These are phyloP conservation scores for Phataginus tetradactyla DNA, from an alignment of 2,797 vertebrate genomes.

Conservation along the genomic window DNA sequence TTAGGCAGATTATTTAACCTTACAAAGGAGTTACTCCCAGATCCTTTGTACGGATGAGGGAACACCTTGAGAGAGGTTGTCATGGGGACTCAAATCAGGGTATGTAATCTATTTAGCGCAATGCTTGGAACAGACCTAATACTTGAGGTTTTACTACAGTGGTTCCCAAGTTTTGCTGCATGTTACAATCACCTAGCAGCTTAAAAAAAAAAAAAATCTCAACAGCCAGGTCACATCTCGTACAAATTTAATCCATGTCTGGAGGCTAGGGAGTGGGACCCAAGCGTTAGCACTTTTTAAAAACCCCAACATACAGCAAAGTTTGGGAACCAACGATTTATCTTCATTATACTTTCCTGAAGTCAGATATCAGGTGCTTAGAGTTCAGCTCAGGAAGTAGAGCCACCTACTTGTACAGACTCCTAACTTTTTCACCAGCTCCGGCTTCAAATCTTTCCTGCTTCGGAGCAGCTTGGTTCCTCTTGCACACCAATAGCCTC, in stretches of 20 bases:
- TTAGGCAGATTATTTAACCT: background rate
- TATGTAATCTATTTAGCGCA: too few species aligned
- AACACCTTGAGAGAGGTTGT: background rate
- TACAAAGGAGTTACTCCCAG: background rate
- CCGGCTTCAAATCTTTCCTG: background rate
- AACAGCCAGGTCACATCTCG: background rate
- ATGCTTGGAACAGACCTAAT: background rate
- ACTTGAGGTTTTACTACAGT: background rate
- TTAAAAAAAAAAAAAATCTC: background rate
- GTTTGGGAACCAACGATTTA: background rate
- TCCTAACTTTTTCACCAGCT: background rate
- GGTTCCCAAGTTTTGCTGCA: background rate
- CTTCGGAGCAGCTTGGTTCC: too few species aligned
- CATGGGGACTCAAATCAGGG: background rate
- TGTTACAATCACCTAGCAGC: background rate
- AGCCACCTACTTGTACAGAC: background rate
- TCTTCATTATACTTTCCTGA: background rate
- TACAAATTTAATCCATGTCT: background rate
- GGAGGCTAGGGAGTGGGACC: background rate
- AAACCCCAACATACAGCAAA: background rate
- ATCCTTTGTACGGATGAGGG: background rate
- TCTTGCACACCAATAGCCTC: too few species aligned
- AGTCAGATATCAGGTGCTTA: background rate
- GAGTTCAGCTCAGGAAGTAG: accelerated
- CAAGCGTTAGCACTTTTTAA: background rate